Percentiles rank a stretch among this genome's conserved stretches.
Evolutionary conservation across 2,888 invertebrate species (phyloP).

Genomic region (Drosophila macrothrix): DNA sequence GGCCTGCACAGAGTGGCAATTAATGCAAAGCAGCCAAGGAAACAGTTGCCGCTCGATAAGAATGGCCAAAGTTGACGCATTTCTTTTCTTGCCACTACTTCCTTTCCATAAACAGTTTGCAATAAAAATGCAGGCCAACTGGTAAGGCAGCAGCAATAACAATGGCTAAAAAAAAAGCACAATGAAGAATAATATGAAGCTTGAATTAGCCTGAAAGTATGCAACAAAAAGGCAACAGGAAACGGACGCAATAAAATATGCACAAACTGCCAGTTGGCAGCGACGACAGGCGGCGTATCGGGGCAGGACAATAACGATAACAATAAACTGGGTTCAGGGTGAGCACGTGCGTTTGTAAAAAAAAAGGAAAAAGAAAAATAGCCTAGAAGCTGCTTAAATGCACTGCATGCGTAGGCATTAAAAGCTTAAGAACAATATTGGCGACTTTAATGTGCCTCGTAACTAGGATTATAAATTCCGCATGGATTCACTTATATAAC

Average conservation of each 20-base stretch:
- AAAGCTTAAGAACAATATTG: slow-evolving; percentile 1
- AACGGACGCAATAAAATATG: slow-evolving; percentile 75
- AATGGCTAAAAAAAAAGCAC: slow-evolving; percentile 33
- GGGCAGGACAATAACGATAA: slow-evolving; percentile 29
- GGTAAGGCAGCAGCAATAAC: slow-evolving; percentile 44
- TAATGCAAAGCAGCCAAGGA: slow-evolving; percentile 57
- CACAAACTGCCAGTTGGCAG: slow-evolving; percentile 54
- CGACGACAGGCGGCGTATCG: slow-evolving; percentile 38
- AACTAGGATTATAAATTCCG: not conserved
- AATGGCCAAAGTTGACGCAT: slow-evolving; percentile 31
- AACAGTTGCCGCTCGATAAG: slow-evolving; percentile 63
- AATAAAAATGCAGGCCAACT: slow-evolving; percentile 40
- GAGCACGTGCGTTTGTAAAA: slow-evolving; percentile 11
- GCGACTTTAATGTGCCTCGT: not conserved
- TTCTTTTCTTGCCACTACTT: not conserved
- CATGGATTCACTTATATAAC: not conserved
- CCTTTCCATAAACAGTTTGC: slow-evolving; percentile 38
- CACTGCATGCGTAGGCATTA: slow-evolving; percentile 23
- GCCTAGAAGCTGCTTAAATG: slow-evolving; percentile 5
- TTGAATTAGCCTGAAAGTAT: slow-evolving; percentile 71
- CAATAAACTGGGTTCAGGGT: slow-evolving; percentile 32
- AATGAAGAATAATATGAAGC: slow-evolving; percentile 54
- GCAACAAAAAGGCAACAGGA: slow-evolving; percentile 69
- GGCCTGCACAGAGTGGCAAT: slow-evolving; percentile 46
- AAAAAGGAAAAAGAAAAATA: not conserved